phyloP scores from a whole-genome alignment of 2,113 vertebrate species.

The Calidris pugnax region DNA sequence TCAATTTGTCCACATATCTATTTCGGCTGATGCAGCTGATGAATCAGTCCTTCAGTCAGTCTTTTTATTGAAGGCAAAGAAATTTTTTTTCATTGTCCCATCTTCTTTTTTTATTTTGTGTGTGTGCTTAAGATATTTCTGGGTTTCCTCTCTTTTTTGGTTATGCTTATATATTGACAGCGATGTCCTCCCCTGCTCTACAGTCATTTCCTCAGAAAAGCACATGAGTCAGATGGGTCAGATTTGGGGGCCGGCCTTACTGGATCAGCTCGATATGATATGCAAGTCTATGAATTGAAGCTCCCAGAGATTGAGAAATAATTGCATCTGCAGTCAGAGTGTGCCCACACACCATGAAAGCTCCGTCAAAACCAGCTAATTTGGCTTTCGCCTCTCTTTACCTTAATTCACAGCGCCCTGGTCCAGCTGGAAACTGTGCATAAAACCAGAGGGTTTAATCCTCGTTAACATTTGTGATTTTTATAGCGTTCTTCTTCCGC shows the following conservation, averaged over 20 bases:
- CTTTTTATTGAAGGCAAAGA: not conserved
- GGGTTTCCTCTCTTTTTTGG: not conserved
- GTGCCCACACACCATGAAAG: not conserved
- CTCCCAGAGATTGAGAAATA: not conserved
- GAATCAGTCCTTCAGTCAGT: not conserved
- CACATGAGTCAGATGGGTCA: not conserved
- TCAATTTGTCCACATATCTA: rapidly evolving
- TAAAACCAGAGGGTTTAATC: not conserved
- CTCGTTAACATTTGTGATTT: not conserved
- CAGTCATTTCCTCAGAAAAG: not conserved
- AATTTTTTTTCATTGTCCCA: not conserved
- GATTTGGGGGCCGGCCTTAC: not conserved
- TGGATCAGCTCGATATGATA: not conserved
- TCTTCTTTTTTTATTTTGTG: not conserved
- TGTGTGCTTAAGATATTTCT: not conserved
- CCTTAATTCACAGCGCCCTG: not conserved
- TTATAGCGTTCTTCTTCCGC: not conserved
- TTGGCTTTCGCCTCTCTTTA: conserved; percentile 2
- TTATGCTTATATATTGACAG: not conserved
- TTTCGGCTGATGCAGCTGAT: not conserved
- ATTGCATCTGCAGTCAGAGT: not conserved
- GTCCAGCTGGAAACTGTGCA: not conserved
- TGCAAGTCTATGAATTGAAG: not conserved
- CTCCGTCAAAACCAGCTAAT: not conserved
- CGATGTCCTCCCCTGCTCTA: not conserved